Conservation (phyloP, 2,797 vertebrate genomes). For the Semaprochilodus insignis region DNA sequence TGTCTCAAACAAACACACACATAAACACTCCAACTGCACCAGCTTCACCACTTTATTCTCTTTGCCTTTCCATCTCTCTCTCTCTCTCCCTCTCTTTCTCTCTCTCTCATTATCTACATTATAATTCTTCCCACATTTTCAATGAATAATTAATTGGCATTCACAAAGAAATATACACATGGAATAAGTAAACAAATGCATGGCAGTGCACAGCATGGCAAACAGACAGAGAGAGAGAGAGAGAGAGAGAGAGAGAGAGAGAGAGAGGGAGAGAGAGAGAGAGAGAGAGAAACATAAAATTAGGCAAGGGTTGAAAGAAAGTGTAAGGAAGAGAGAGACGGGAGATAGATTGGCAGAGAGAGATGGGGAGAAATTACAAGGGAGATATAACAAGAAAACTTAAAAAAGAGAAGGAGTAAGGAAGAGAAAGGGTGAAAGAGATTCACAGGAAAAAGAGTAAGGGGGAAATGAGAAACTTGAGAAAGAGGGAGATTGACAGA, state of each 20-base stretch:
- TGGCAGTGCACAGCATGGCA: conserved; percentile 46
- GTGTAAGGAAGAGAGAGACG: not conserved
- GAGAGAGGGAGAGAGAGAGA: not conserved
- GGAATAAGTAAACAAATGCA: conserved; percentile 38
- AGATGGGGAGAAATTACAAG: conserved; percentile 8
- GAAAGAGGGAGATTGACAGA: conserved; percentile 16
- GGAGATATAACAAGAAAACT: not conserved
- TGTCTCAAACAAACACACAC: conserved; percentile 53
- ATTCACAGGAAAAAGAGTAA: not conserved
- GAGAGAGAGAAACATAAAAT: not conserved
- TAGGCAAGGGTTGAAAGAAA: not conserved
- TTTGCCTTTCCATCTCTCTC: not conserved
- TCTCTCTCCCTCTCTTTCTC: not conserved
- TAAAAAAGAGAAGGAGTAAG: not conserved
- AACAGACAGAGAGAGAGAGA: not conserved
- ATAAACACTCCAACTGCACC: conserved; percentile 14
- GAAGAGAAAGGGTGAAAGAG: not conserved
- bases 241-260: not conserved
- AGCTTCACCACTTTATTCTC: not conserved
- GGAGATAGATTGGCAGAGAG: not conserved
- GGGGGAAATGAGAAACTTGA: not conserved
- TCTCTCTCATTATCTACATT: conserved; percentile 23
- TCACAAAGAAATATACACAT: conserved; percentile 11
- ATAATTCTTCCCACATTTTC: conserved; percentile 14
- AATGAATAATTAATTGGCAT: conserved; percentile 32